These are phyloP conservation scores for Beris morrisii DNA, from an alignment of 2,888 invertebrate genomes.

Conservation along the genomic window DNA sequence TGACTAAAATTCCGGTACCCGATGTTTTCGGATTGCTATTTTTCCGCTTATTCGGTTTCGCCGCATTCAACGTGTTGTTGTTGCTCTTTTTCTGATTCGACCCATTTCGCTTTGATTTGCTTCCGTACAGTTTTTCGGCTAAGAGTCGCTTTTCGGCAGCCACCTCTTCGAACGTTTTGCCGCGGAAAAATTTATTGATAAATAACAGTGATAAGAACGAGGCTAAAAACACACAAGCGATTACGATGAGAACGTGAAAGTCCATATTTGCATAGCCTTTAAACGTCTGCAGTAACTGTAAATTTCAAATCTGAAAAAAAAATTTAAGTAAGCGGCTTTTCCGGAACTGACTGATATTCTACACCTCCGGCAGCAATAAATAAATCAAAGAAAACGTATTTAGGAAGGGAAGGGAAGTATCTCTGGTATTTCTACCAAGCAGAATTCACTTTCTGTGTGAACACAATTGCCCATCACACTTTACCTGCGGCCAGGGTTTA, in stretches of 20 bases:
- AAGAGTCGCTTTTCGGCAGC: conserved; percentile 54
- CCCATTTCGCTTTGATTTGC: conserved; percentile 44
- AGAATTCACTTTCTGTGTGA: no score
- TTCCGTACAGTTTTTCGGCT: conserved; percentile 53
- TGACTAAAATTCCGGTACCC: conserved; percentile 49
- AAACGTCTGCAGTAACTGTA: conserved; percentile 12
- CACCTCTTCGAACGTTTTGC: conserved; percentile 56
- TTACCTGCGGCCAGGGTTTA: no score
- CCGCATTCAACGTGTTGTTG: conserved; percentile 44
- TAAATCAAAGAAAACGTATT: no score
- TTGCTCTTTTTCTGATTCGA: conserved; percentile 43
- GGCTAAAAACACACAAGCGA: conserved; percentile 54
- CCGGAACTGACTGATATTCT: no score
- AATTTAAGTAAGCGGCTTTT: background rate
- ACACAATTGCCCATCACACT: no score
- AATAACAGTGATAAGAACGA: conserved; percentile 54
- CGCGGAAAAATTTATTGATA: conserved; percentile 54
- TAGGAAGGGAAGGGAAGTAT: no score
- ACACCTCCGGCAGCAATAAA: no score
- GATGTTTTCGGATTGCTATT: conserved; percentile 41
- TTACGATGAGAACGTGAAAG: conserved; percentile 55
- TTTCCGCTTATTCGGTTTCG: conserved; percentile 39
- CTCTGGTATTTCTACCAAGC: no score
- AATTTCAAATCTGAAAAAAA: conserved; percentile 27
- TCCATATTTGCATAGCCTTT: conserved; percentile 48